These are phyloP conservation scores for Polydrusus tereticollis DNA, from an alignment of 2,888 invertebrate species.

Conservation along the genomic window DNA sequence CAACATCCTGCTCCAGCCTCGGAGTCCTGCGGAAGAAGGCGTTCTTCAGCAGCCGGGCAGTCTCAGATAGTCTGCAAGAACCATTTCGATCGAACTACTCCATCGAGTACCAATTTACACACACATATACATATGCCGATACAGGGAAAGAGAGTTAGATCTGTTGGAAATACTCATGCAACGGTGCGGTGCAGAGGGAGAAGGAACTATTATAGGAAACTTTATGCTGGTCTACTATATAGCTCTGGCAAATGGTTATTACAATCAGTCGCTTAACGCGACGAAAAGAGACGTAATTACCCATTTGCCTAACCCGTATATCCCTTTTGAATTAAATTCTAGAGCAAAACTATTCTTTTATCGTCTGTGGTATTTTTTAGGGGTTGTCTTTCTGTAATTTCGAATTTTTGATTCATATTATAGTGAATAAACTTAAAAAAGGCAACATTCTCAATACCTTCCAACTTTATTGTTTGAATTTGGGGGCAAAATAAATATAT, in stretches of 20 bases:
- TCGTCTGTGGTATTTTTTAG: too few relatives aligned
- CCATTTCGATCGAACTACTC: slow-evolving; percentile 46
- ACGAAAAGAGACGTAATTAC: too few relatives aligned
- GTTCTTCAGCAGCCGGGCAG: slow-evolving; percentile 94
- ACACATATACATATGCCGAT: slow-evolving; percentile 16
- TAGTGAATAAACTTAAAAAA: too few relatives aligned
- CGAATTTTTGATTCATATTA: too few relatives aligned
- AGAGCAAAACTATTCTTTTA: too few relatives aligned
- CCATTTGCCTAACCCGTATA: too few relatives aligned
- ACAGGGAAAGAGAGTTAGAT: slow-evolving; percentile 18
- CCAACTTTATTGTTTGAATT: too few relatives aligned
- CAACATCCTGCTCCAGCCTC: slow-evolving; percentile 87
- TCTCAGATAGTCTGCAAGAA: slow-evolving; percentile 93
- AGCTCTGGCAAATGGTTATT: not conserved
- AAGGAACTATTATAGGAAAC: not conserved
- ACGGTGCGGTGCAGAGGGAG: slow-evolving; percentile 23
- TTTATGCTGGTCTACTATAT: slow-evolving; percentile 19
- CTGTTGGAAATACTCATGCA: slow-evolving; percentile 35
- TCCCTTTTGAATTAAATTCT: too few relatives aligned
- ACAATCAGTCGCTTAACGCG: too few relatives aligned
- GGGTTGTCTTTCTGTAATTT: too few relatives aligned
- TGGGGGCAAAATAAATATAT: too few relatives aligned
- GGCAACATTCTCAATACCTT: too few relatives aligned
- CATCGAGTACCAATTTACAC: slow-evolving; percentile 36
- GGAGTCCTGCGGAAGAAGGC: slow-evolving; percentile 92